Evolutionary conservation across 2,888 invertebrate species (phyloP).

Genomic region (Dusona sp.): DNA sequence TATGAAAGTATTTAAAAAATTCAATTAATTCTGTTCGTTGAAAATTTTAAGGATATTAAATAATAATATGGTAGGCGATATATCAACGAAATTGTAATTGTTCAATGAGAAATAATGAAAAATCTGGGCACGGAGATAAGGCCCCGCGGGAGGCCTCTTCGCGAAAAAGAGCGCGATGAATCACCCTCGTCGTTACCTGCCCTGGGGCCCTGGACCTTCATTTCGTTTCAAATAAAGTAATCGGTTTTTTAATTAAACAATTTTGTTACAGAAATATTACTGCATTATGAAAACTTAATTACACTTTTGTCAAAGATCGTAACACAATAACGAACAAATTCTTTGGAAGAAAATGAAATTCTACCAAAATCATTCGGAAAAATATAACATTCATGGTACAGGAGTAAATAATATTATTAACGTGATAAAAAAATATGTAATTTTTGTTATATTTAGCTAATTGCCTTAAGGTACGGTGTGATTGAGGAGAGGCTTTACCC

Average conservation of each 20-base stretch:
- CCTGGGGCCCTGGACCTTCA: constrained; percentile 30
- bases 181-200: constrained; percentile 49
- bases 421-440: background rate
- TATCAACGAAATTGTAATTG: constrained; percentile 28
- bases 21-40: too few relatives aligned
- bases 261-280: constrained; percentile 24
- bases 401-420: background rate
- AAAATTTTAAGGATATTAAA: background rate
- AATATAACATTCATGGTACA: background rate
- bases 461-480: background rate
- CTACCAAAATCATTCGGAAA: background rate
- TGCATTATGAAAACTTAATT: background rate
- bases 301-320: background rate
- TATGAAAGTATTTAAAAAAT: too few relatives aligned
- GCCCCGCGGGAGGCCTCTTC: constrained; percentile 2
- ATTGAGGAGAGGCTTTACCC: background rate
- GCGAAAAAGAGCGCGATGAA: constrained; percentile 44
- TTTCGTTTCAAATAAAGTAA: background rate
- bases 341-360: background rate
- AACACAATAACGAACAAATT: background rate
- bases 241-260: constrained; percentile 15
- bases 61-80: background rate
- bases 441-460: background rate
- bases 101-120: constrained; percentile 6
- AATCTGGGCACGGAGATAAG: background rate